These are phyloP conservation scores for Elephas maximus DNA, from an alignment of 2,113 vertebrate genomes.

Conservation along the genomic window DNA sequence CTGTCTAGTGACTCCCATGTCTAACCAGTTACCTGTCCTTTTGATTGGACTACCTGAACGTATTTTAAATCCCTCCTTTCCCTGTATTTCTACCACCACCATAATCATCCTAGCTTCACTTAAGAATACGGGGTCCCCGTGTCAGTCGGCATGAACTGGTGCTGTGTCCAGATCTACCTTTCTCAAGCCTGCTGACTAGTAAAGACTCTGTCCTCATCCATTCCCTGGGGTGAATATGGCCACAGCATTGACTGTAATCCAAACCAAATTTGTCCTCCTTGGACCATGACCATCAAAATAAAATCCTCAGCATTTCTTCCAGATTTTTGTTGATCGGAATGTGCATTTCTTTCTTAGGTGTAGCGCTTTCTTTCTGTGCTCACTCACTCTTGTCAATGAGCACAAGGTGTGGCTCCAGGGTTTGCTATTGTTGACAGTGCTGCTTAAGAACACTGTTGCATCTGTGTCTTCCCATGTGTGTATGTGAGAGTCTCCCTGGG, in stretches of 20 bases:
- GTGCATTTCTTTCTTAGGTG: background rate
- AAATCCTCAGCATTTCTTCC: background rate
- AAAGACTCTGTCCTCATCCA: background rate
- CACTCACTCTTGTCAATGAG: background rate
- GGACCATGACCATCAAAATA: background rate
- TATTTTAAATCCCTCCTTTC: too few species aligned
- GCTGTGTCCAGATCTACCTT: background rate
- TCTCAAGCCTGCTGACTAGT: background rate
- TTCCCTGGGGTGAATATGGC: background rate
- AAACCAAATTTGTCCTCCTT: background rate
- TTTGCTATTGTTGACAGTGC: background rate
- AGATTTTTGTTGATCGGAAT: background rate
- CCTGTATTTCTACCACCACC: too few species aligned
- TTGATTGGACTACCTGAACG: too few species aligned
- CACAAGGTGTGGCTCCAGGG: too few species aligned
- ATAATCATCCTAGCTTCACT: too few species aligned
- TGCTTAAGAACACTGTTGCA: background rate
- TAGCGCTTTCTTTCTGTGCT: background rate
- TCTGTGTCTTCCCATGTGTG: background rate
- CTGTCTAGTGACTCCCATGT: too few species aligned
- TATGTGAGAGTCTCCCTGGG: background rate
- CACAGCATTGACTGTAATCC: background rate
- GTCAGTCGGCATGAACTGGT: too few species aligned
- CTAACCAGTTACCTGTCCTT: too few species aligned
- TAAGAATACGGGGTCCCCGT: too few species aligned